phyloP scores from a whole-genome alignment of 2,888 invertebrate species.

The Drosophila incognita region DNA sequence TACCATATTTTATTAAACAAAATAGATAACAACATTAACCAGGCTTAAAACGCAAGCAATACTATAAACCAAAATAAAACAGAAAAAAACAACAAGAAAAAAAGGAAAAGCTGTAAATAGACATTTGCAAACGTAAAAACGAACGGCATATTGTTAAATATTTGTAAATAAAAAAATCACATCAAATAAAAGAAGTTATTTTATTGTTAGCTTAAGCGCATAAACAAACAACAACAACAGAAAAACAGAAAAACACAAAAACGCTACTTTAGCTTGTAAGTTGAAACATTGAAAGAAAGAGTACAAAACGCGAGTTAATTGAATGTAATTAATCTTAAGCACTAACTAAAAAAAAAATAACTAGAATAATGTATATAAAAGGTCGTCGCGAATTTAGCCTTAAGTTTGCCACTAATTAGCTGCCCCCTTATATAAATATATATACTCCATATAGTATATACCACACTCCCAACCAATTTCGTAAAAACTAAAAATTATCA shows the following conservation, averaged over 20 bases:
- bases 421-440: constrained; percentile 1
- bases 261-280: constrained; percentile 51
- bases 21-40: constrained; percentile 46
- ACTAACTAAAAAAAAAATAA: constrained; percentile 33
- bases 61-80: constrained; percentile 57
- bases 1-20: constrained; percentile 35
- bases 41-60: constrained; percentile 70
- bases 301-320: constrained; percentile 75
- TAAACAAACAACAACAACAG: constrained; percentile 4
- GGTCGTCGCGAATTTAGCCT: constrained; percentile 36
- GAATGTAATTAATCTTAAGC: constrained; percentile 55
- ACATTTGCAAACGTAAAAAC: constrained; percentile 10
- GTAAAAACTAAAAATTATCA: neutral
- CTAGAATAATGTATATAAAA: constrained; percentile 34
- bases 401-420: constrained; percentile 26
- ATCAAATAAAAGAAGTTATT: constrained; percentile 12
- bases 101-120: constrained; percentile 28
- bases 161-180: constrained; percentile 40
- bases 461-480: constrained; percentile 5
- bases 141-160: constrained; percentile 42
- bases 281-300: constrained; percentile 68
- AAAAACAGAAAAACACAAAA: constrained; percentile 5
- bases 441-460: neutral
- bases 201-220: constrained; percentile 26
- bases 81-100: constrained; percentile 24